These are phyloP conservation scores for Platalea minor DNA, from an alignment of 2,797 vertebrate genomes.

Conservation along the genomic window DNA sequence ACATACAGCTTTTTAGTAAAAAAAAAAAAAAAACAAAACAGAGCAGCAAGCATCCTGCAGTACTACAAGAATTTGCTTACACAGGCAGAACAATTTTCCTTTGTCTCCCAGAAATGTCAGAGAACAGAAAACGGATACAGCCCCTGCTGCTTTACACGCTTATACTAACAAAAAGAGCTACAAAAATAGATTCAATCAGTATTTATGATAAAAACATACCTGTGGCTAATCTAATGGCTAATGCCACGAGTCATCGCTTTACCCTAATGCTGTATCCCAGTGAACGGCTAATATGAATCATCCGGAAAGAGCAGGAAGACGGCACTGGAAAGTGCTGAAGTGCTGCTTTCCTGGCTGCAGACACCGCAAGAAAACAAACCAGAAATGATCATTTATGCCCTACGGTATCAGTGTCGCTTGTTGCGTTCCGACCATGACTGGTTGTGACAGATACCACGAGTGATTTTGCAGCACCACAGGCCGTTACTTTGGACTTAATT, in stretches of 20 bases:
- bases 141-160: not conserved
- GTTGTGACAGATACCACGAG: not conserved
- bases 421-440: not conserved
- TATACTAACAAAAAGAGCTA: not conserved
- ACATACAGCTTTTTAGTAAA: not conserved
- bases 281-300: not conserved
- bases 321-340: not conserved
- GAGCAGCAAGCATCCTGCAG: not conserved
- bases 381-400: not conserved
- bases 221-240: not conserved
- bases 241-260: not conserved
- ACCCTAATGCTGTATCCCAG: not conserved
- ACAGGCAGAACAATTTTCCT: not conserved
- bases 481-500: not conserved
- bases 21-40: not conserved
- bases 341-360: not conserved
- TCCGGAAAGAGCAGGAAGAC: not conserved
- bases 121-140: not conserved
- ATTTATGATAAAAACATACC: not conserved
- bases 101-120: not conserved
- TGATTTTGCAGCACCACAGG: not conserved
- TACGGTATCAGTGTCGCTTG: fast-evolving
- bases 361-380: not conserved
- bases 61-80: not conserved
- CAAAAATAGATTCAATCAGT: not conserved